Percentiles rank a stretch among this genome's conserved stretches.
Conservation (phyloP, 2,888 invertebrate genomes). For the Hybos culiciformis region DNA sequence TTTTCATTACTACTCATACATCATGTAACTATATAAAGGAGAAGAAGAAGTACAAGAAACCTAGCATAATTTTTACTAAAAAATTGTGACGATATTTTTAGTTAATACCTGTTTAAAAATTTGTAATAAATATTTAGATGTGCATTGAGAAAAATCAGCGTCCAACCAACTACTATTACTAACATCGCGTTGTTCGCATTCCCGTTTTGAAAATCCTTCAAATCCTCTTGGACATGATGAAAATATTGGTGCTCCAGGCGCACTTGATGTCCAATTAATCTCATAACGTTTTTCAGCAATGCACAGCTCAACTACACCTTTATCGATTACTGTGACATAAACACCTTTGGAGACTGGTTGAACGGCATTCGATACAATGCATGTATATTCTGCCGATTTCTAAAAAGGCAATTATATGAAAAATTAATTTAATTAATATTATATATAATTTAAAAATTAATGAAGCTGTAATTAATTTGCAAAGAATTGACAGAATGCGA, state of each 20-base stretch:
- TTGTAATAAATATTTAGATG: slow-evolving; percentile 47
- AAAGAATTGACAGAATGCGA: no score
- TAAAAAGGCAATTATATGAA: slow-evolving; percentile 26
- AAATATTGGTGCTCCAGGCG: slow-evolving; percentile 57
- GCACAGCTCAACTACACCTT: slow-evolving; percentile 44
- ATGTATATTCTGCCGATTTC: slow-evolving; percentile 67
- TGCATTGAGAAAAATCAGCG: slow-evolving; percentile 63
- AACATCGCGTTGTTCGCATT: slow-evolving; percentile 45
- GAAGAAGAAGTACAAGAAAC: background rate
- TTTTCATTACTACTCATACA: no score
- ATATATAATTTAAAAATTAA: no score
- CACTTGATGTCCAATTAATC: slow-evolving; percentile 51
- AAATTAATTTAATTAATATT: background rate
- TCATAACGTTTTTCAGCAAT: slow-evolving; percentile 43
- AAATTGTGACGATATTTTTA: background rate
- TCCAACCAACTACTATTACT: slow-evolving; percentile 58
- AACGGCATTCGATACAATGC: slow-evolving; percentile 48
- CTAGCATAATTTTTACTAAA: background rate
- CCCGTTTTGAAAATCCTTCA: slow-evolving; percentile 39
- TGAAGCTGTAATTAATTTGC: no score
- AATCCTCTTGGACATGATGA: slow-evolving; percentile 46
- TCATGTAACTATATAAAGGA: no score
- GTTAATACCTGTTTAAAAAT: slow-evolving; percentile 48
- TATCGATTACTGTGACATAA: slow-evolving; percentile 51
- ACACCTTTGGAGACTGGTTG: slow-evolving; percentile 44